These are phyloP conservation scores for Neogale vison DNA, from an alignment of 2,113 vertebrate species.

Conservation along the genomic window DNA sequence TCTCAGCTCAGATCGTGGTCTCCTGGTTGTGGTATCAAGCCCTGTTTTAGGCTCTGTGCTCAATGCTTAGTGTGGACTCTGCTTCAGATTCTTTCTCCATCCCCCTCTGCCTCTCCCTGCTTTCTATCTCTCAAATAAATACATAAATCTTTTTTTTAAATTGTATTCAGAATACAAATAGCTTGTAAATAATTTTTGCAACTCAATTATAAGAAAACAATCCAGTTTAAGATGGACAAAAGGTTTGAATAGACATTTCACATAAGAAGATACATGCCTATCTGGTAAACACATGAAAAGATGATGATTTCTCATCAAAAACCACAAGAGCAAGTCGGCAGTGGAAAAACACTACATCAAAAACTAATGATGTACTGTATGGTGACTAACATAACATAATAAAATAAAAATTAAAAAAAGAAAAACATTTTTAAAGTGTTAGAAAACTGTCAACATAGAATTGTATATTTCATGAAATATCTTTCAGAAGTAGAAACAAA, in stretches of 20 bases:
- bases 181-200: not conserved
- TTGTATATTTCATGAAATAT: not conserved
- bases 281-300: not conserved
- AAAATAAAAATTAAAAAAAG: too few species aligned
- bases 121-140: not conserved
- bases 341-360: not conserved
- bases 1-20: not conserved
- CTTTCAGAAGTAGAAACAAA: not conserved
- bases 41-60: not conserved
- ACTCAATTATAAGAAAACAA: not conserved
- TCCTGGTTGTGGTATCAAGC: not conserved
- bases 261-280: not conserved
- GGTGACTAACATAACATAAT: too few species aligned
- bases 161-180: not conserved
- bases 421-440: not conserved
- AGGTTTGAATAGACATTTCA: not conserved
- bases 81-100: not conserved
- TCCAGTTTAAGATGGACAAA: not conserved
- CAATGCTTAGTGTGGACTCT: not conserved
- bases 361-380: too few species aligned
- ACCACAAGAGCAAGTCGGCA: not conserved
- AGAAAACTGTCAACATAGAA: not conserved
- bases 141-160: not conserved
- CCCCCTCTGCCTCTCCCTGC: not conserved
- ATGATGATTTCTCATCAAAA: not conserved